These are phyloP conservation scores for Tragelaphus scriptus DNA, from an alignment of 2,113 vertebrate genomes.

Conservation along the genomic window DNA sequence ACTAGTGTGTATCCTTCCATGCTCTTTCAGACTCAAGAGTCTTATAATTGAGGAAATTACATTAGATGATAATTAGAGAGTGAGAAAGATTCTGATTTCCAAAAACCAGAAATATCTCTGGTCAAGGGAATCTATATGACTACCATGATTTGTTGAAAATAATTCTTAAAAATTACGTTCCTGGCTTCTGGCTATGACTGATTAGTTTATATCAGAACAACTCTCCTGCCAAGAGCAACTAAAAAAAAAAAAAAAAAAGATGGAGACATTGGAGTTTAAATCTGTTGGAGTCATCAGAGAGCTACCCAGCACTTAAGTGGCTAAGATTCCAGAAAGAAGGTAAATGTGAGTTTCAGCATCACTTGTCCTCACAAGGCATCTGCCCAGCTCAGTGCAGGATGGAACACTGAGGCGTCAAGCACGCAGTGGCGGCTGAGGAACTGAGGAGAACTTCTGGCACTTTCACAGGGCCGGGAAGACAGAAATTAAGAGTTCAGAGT, in stretches of 20 bases:
- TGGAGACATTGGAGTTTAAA: neutral
- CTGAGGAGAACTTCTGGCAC: neutral
- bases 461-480: neutral
- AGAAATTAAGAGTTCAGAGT: neutral
- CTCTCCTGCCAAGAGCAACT: neutral
- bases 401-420: neutral
- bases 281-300: neutral
- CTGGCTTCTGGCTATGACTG: neutral
- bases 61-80: neutral
- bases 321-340: neutral
- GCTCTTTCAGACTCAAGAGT: neutral
- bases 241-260: neutral
- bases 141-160: neutral
- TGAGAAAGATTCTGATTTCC: neutral
- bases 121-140: neutral
- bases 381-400: neutral
- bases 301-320: neutral
- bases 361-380: neutral
- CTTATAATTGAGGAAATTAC: neutral
- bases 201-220: neutral
- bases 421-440: neutral
- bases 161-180: constrained; percentile 14
- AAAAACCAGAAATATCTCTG: neutral
- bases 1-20: neutral
- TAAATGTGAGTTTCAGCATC: neutral